Conservation (phyloP, 2,113 vertebrate genomes). For the Anoura caudifer region DNA sequence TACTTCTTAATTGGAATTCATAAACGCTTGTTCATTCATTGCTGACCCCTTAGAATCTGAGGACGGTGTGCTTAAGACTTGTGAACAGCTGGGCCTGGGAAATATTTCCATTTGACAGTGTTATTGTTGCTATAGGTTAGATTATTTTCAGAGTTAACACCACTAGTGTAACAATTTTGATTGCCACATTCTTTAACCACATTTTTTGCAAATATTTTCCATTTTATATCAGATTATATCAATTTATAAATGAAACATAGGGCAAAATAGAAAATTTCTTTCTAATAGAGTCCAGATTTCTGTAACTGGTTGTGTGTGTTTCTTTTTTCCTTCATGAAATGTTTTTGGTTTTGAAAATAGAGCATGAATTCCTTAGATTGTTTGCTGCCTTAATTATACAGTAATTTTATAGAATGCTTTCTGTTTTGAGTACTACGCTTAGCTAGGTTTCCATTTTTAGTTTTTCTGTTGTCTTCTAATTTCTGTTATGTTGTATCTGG, state of each 20-base stretch:
- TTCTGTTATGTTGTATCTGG: background rate
- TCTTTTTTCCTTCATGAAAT: background rate
- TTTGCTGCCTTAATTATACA: background rate
- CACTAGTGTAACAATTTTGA: constrained; percentile 1
- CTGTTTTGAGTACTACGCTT: background rate
- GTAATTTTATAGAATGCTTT: background rate
- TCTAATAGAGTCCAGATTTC: constrained; percentile 40
- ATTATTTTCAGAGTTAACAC: constrained; percentile 43
- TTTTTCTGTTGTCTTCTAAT: background rate
- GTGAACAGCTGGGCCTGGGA: background rate
- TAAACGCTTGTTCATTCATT: background rate
- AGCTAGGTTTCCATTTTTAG: background rate
- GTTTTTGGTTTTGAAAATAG: constrained; percentile 52
- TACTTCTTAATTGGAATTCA: background rate
- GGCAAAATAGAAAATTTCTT: background rate
- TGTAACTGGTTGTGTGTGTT: background rate
- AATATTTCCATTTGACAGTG: background rate
- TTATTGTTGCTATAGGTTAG: constrained; percentile 3
- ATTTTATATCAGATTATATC: background rate
- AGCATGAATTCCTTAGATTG: background rate
- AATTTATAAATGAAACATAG: constrained; percentile 3
- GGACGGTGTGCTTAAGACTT: background rate
- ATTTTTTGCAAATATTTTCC: constrained; percentile 30
- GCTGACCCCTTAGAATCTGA: background rate
- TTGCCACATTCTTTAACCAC: constrained; percentile 1